phyloP scores from a whole-genome alignment of 2,797 vertebrate species.

The Catharus ustulatus region DNA sequence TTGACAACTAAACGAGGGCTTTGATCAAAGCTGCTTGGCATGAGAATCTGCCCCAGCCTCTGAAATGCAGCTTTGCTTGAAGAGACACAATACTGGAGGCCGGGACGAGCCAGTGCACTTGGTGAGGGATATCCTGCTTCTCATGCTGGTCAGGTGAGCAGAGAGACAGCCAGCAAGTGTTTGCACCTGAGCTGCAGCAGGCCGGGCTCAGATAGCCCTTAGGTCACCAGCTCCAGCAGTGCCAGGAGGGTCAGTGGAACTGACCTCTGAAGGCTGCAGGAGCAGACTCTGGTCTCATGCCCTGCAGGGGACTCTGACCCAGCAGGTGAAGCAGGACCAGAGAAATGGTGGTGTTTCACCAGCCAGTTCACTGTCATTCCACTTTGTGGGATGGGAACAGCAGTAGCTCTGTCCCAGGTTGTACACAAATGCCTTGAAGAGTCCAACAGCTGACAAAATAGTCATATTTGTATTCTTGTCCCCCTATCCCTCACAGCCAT shows the following conservation, averaged over 20 bases:
- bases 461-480: background rate
- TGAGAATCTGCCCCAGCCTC: background rate
- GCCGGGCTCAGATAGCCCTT: background rate
- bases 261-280: rapidly evolving
- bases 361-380: background rate
- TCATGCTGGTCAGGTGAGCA: background rate
- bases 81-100: background rate
- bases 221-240: rapidly evolving
- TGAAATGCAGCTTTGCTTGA: background rate
- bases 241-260: background rate
- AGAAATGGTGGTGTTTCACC: background rate
- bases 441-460: background rate
- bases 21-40: background rate
- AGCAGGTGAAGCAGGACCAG: rapidly evolving
- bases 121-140: background rate
- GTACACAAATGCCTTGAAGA: background rate
- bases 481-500: background rate
- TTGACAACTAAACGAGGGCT: background rate
- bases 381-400: background rate
- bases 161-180: background rate
- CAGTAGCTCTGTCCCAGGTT: background rate
- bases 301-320: background rate
- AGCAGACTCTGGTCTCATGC: rapidly evolving
- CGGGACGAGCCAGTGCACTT: background rate
- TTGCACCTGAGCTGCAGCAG: background rate